Conservation (phyloP, 2,797 vertebrate genomes). For the Pelodytes ibericus region DNA sequence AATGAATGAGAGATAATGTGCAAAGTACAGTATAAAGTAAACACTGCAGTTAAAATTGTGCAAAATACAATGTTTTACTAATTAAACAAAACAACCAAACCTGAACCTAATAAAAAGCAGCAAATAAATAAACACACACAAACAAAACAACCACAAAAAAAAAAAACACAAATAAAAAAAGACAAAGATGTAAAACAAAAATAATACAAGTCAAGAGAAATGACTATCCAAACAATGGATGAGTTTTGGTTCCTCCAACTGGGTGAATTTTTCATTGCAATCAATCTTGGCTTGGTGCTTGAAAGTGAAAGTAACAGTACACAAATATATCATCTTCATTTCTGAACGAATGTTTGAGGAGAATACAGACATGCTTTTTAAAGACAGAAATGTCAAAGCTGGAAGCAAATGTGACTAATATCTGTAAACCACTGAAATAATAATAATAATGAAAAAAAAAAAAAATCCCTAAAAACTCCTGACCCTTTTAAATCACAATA, state of each 20-base stretch:
- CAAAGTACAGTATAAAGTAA: constrained; percentile 68
- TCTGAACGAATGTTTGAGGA: constrained; percentile 59
- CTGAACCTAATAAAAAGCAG: constrained; percentile 50
- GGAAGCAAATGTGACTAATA: constrained; percentile 29
- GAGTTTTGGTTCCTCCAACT: background rate
- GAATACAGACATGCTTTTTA: constrained; percentile 67
- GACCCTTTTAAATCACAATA: background rate
- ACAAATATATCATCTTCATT: constrained; percentile 63
- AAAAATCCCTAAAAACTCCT: background rate
- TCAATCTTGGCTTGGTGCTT: constrained; percentile 43
- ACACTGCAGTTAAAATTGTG: constrained; percentile 66
- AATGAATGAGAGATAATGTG: constrained; percentile 73
- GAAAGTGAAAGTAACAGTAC: constrained; percentile 56
- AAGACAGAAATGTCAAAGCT: constrained; percentile 51
- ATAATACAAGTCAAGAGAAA: constrained; percentile 58
- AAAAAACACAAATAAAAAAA: constrained; percentile 45
- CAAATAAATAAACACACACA: too few species aligned
- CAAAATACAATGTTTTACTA: constrained; percentile 70
- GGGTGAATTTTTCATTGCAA: constrained; percentile 54
- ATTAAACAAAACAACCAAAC: constrained; percentile 43
- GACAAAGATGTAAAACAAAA: too few species aligned
- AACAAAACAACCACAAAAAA: constrained; percentile 31
- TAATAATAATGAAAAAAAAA: too few species aligned
- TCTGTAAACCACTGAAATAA: constrained; percentile 18
- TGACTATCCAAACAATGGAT: constrained; percentile 12